A percentile compares a stretch with the other conserved stretches of the same genome.
phyloP scores from a whole-genome alignment of 2,113 vertebrate genomes.

The Sinocyclocheilus rhinocerous region DNA sequence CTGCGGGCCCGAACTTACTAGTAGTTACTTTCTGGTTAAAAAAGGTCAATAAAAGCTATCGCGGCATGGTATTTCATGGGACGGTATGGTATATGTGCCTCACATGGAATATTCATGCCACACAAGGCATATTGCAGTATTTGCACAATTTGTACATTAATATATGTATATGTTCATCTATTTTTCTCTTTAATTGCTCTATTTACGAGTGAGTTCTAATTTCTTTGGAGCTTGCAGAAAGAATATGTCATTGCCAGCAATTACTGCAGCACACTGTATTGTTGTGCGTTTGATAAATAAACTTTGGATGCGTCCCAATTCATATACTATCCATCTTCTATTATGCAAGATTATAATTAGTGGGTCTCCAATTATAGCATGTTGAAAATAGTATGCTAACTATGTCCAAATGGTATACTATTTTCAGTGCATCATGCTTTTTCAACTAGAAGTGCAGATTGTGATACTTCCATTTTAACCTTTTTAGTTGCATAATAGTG shows the following conservation, averaged over 20 bases:
- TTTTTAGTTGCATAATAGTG: too few relatives aligned
- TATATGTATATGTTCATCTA: background rate
- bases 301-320: background rate
- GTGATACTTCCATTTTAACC: background rate
- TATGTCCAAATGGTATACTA: background rate
- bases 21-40: background rate
- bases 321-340: background rate
- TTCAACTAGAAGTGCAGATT: background rate
- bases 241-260: background rate
- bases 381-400: background rate
- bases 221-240: background rate
- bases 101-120: background rate
- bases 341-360: background rate
- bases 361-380: background rate
- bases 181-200: conserved; percentile 14
- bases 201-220: background rate
- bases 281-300: background rate
- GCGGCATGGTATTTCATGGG: background rate
- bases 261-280: conserved; percentile 1
- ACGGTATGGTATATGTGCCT: background rate
- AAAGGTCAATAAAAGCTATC: background rate
- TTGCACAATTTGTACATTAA: background rate
- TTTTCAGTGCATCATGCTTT: background rate
- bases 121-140: background rate
- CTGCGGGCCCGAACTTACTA: background rate